Base-by-base conservation (phyloP, 2,113 vertebrate genomes). In the Natator depressus region DNA sequence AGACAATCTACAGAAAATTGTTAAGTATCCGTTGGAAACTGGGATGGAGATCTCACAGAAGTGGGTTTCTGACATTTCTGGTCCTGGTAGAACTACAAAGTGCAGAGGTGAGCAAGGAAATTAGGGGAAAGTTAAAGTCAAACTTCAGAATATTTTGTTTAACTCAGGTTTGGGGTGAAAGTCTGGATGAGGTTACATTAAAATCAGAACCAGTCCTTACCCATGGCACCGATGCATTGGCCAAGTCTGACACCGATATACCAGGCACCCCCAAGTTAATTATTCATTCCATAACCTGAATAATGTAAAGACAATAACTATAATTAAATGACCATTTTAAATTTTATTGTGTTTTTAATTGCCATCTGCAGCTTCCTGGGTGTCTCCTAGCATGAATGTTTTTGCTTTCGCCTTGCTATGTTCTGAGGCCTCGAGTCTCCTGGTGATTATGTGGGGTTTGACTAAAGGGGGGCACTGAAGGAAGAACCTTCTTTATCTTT, bases 381-480 rank as follows among this genome's bases (percentile, higher is more conserved):
- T 85, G 50, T 17, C 29, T 78, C 35, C 7, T 79, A 62, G 10
- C 3, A 1, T 62, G 86, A 38, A 27, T 2, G 29, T 75, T 85
- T 89, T 65, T 94, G 29, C 59, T 0, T 1, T 0, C 0, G 80
- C 49, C 80, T 76, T 80, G 54, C 22, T 42, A 4, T 0, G 0
- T 31, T 79, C 22, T 75, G 54, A 29, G 22, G 20, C 55, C 94
- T 87, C 76, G 25, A 75, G 24, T 0, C 24, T 25, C 75, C 24
- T 42, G 14, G 6, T 31, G 47, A 20, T 53, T 24, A 22, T 12
- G 50, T 50, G 82, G 10, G 53, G 4, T 47, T 42, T 47, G 75
- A 72, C 10, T 1, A 14, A 47, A 53, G 35, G 72, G 65, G 17
- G 25, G 4, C 11, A 59, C 46, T 19, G 25, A 13, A 80, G 84